Conservation (phyloP, 2,797 vertebrate species). For the Coranthus polyacanthus region DNA sequence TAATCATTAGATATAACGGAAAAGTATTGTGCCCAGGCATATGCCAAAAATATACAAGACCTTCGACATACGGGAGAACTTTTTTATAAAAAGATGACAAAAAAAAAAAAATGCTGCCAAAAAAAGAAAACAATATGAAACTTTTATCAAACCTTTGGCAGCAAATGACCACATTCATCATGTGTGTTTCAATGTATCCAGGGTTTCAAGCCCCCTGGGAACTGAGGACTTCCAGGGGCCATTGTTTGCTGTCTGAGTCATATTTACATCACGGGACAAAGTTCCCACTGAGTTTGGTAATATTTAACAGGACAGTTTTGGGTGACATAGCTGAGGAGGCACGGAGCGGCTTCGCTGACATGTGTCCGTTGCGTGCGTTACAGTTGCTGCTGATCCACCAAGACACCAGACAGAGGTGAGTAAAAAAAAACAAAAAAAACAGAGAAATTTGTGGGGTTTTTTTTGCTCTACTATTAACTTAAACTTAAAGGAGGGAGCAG, state of each 20-base stretch:
- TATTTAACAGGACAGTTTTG: conserved; percentile 78
- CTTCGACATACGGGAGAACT: background rate
- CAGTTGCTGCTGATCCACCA: conserved; percentile 19
- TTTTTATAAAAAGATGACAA: no score
- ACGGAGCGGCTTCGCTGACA: conserved; percentile 29
- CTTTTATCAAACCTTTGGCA: no score
- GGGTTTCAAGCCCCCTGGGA: conserved; percentile 29
- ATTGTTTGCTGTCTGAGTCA: conserved; percentile 70
- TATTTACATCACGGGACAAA: conserved; percentile 64
- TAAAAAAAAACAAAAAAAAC: conserved; percentile 22
- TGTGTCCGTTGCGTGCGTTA: conserved; percentile 1
- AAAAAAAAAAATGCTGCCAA: background rate
- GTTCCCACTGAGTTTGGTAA: conserved; percentile 75
- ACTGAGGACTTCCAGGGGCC: conserved; percentile 18
- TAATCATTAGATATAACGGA: conserved; percentile 16
- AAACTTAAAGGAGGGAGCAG: conserved; percentile 6
- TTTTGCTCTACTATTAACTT: conserved; percentile 9
- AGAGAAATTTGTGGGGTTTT: background rate
- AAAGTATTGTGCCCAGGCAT: background rate
- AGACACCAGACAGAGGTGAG: conserved; percentile 66
- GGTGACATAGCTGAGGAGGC: conserved; percentile 44
- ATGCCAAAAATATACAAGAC: background rate
- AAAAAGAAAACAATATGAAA: no score
- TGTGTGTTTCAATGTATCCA: conserved; percentile 2
- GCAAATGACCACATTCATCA: conserved; percentile 8